phyloP scores from a whole-genome alignment of 1,140 invertebrate genomes.

The Tetragnatha versicolor region DNA sequence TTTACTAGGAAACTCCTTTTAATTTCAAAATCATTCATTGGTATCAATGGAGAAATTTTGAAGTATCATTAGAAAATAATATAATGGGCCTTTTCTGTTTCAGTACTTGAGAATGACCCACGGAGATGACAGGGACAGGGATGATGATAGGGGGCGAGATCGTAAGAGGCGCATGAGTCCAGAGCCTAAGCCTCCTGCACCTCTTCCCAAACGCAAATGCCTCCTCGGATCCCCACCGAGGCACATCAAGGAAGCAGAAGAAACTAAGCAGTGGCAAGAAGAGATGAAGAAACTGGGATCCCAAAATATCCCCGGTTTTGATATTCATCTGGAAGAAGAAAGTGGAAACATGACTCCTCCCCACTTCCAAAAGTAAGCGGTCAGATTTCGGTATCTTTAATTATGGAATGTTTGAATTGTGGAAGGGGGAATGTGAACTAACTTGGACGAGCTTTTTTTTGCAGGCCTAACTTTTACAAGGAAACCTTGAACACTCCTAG shows the following conservation, averaged over 20 bases:
- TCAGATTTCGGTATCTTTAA: background rate
- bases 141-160: background rate
- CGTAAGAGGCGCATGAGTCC: background rate
- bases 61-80: no score
- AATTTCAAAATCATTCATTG: no score
- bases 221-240: conserved; percentile 62
- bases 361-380: background rate
- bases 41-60: no score
- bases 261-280: conserved; percentile 36
- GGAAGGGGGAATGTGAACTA: background rate
- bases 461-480: conserved; percentile 47
- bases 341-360: background rate
- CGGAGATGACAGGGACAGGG: conserved; percentile 17
- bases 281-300: conserved; percentile 30
- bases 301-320: conserved; percentile 22
- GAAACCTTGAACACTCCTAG: conserved; percentile 28
- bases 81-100: background rate
- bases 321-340: conserved; percentile 19
- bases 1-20: no score
- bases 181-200: background rate
- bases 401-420: no score
- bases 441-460: background rate
- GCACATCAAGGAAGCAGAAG: conserved; percentile 57
- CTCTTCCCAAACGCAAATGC: conserved; percentile 56
- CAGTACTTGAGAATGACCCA: conserved; percentile 32